Conservation (phyloP, 2,113 vertebrate species). For the Clarias gariepinus region DNA sequence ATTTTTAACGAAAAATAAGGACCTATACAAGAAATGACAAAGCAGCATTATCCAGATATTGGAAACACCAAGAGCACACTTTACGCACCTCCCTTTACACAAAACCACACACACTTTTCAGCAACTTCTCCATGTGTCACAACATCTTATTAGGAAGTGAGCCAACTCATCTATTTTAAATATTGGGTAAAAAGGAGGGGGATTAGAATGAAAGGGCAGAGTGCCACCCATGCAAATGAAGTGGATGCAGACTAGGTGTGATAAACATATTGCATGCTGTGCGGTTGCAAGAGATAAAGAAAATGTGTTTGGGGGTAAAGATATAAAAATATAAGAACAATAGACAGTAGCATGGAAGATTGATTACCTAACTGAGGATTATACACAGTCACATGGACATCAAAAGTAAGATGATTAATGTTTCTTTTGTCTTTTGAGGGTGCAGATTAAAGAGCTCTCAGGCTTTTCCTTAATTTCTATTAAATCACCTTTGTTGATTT, state of each 20-base stretch:
- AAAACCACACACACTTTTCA: not conserved
- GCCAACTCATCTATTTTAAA: slow-evolving; percentile 28
- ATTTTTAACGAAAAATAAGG: not conserved
- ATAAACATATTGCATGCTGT: not conserved
- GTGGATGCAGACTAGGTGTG: slow-evolving; percentile 5
- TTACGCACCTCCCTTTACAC: not conserved
- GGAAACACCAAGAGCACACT: not conserved
- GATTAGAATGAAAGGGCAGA: not conserved
- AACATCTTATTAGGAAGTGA: slow-evolving; percentile 26
- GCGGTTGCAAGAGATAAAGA: not conserved
- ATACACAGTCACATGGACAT: not conserved
- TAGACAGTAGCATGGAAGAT: not conserved
- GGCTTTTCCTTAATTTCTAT: not conserved
- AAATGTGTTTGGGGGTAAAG: no score
- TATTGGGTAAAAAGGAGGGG: not conserved
- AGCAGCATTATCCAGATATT: not conserved
- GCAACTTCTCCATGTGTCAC: slow-evolving; percentile 6
- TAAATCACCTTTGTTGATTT: not conserved
- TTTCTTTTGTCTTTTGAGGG: not conserved
- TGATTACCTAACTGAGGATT: slow-evolving; percentile 4
- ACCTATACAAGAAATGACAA: not conserved
- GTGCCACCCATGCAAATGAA: not conserved
- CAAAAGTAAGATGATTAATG: not conserved
- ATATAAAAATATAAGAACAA: not conserved
- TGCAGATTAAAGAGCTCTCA: not conserved